Conservation (phyloP, 2,113 vertebrate species). For the Coreoperca whiteheadi region DNA sequence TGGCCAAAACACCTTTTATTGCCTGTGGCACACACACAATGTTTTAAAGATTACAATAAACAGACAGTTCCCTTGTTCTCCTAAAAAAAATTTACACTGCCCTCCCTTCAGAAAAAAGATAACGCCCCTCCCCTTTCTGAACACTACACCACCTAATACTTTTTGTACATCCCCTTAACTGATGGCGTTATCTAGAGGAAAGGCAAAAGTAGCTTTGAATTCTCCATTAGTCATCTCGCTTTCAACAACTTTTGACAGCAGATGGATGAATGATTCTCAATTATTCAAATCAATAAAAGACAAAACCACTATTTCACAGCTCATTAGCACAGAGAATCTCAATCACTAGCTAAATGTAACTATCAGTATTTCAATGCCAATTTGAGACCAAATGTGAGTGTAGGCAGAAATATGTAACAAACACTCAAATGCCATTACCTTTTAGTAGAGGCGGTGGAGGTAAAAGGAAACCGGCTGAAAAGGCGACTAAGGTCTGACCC, state of each 20-base stretch:
- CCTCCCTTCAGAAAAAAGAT: not conserved
- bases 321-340: no score
- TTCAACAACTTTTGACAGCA: not conserved
- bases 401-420: not conserved
- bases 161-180: not conserved
- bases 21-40: not conserved
- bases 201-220: not conserved
- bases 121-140: not conserved
- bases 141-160: not conserved
- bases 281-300: not conserved
- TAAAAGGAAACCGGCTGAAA: not conserved
- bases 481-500: constrained; percentile 12
- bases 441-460: not conserved
- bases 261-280: not conserved
- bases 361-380: not conserved
- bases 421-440: not conserved
- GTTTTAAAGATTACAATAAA: not conserved
- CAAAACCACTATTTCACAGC: not conserved
- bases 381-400: not conserved
- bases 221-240: not conserved
- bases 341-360: not conserved
- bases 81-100: not conserved
- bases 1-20: not conserved
- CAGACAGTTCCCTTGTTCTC: not conserved
- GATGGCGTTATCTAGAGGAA: not conserved